A percentile compares a stretch with the other conserved stretches of the same genome.
These are phyloP conservation scores for Poecilobothrus nobilitatus DNA, from an alignment of 2,888 invertebrate genomes.

Conservation along the genomic window DNA sequence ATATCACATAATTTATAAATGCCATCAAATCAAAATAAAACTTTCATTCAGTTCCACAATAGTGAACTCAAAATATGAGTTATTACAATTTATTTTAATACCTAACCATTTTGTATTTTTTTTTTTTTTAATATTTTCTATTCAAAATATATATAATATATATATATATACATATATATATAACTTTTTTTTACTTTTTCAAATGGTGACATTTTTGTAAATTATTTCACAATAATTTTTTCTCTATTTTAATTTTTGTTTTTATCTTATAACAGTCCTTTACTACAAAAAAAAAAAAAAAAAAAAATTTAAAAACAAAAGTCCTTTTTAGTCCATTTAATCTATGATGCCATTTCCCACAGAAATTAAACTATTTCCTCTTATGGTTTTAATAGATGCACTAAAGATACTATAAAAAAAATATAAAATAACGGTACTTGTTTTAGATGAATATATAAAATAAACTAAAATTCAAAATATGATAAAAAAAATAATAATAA, in stretches of 20 bases:
- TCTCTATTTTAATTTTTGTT: too few species aligned
- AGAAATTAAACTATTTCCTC: slow-evolving; percentile 3
- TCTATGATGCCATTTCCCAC: not conserved
- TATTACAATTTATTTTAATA: not conserved
- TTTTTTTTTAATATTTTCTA: not conserved
- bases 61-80: not conserved
- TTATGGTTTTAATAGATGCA: not conserved
- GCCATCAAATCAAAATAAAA: too few species aligned
- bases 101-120: too few species aligned
- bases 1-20: too few species aligned
- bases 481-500: too few species aligned
- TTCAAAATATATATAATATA: not conserved
- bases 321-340: not conserved
- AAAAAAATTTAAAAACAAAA: too few species aligned
- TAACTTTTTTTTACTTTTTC: too few species aligned
- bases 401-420: not conserved
- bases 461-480: too few species aligned
- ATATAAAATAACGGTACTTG: too few species aligned
- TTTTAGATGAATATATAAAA: too few species aligned
- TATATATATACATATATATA: too few species aligned
- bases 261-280: not conserved
- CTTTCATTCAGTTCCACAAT: not conserved
- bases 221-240: not conserved
- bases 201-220: not conserved
- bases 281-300: not conserved